Evolutionary conservation across 2,888 invertebrate species (phyloP).

Genomic region (Ctena decussata): DNA sequence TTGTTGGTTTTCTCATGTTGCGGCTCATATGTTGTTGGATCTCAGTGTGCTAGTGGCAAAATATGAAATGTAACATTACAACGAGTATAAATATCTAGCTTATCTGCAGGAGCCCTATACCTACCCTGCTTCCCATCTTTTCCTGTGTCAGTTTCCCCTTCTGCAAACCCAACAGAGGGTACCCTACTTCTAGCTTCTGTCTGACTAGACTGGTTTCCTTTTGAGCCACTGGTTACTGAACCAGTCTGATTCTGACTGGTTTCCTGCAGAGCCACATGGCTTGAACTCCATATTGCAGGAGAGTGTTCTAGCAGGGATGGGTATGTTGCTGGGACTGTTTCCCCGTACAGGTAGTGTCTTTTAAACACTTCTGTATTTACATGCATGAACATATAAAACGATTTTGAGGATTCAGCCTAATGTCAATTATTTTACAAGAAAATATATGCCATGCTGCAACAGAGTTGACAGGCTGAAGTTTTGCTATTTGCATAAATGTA

Average conservation of each 20-base stretch:
- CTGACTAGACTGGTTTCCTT: background rate
- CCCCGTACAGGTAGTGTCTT: constrained; percentile 9
- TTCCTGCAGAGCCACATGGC: constrained; percentile 49
- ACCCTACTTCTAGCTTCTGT: constrained; percentile 28
- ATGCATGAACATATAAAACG: too few species aligned
- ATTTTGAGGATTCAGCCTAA: too few species aligned
- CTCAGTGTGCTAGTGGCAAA: too few species aligned
- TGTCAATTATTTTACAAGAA: too few species aligned
- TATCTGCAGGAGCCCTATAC: too few species aligned
- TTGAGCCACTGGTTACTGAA: background rate
- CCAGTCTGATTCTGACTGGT: constrained; percentile 53
- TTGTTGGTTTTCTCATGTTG: too few species aligned
- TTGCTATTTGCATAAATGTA: too few species aligned
- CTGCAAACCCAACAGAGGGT: constrained; percentile 45
- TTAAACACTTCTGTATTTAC: constrained; percentile 62
- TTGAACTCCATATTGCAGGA: constrained; percentile 48
- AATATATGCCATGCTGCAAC: too few species aligned
- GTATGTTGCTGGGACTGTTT: constrained; percentile 11
- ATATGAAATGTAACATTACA: too few species aligned
- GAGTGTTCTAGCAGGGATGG: constrained; percentile 63
- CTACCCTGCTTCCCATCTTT: background rate
- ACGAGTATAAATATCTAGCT: too few species aligned
- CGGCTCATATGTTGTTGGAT: too few species aligned
- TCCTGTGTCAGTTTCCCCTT: constrained; percentile 30
- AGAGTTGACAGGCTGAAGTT: too few species aligned